Conservation (phyloP, 2,888 invertebrate species). For the Dasypolia templi region DNA sequence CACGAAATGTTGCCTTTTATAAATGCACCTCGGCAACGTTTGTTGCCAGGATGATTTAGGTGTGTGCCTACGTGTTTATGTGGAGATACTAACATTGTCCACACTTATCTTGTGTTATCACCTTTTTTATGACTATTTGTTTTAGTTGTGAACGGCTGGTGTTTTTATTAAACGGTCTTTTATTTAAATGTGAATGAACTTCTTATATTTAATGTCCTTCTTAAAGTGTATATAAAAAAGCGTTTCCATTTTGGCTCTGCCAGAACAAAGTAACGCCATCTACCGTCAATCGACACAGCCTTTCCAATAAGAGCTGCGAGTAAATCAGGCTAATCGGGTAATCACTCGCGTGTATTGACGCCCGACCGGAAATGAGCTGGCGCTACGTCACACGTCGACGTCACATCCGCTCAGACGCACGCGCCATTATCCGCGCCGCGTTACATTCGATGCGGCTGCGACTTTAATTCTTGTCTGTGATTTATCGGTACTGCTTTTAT, state of each 20-base stretch:
- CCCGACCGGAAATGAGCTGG: conserved; percentile 53
- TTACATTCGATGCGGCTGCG: conserved; percentile 45
- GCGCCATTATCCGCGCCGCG: conserved; percentile 55
- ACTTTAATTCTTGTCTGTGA: conserved; percentile 53
- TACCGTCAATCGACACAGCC: conserved; percentile 11
- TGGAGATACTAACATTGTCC: conserved; percentile 28
- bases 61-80: conserved; percentile 53
- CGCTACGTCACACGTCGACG: conserved; percentile 54
- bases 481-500: conserved; percentile 40
- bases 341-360: conserved; percentile 46
- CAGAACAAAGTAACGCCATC: not conserved
- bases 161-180: conserved; percentile 3
- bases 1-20: conserved; percentile 60
- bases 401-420: conserved; percentile 61
- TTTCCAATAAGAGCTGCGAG: conserved; percentile 23
- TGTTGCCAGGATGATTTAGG: conserved; percentile 53
- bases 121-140: conserved; percentile 19
- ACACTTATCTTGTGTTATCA: conserved; percentile 38
- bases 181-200: not conserved
- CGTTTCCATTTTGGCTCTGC: not conserved
- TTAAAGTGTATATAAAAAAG: not conserved
- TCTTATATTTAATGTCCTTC: not conserved
- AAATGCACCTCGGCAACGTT: conserved; percentile 58
- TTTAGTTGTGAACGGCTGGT: not conserved
- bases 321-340: conserved; percentile 36